Evolutionary conservation across 2,113 vertebrate species (phyloP), one percentile per base, ranked within the genome.

Genomic region (Apus apus): DNA sequence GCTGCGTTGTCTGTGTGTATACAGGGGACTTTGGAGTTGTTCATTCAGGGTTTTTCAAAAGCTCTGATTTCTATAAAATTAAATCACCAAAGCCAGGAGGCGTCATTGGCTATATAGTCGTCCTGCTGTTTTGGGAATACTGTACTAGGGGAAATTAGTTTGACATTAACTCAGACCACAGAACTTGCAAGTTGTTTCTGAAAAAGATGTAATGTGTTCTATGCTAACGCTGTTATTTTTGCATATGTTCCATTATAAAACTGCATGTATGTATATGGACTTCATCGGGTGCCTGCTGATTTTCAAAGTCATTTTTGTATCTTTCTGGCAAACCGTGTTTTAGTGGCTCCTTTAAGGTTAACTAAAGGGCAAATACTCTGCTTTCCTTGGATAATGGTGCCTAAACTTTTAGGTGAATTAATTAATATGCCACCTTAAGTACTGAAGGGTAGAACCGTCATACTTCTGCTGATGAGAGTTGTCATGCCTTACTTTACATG

Each of bases 91-190:
- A 75, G 70, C 72, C 87, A 67, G 68, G 79, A 94, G 61, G 65
- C 56, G 40, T 88, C 23, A 80, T 60, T 90, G 85, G 51, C 82
- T 93, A 2, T 67, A 23, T 43, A 84, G 79, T 80, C 5, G 11
- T 90, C 85, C 87, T 84, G 85, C 93, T 96, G 90, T 57, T 95
- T 77, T 61, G 82, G 86, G 85, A 91, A 40, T 88, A 75, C 78
- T 92, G 32, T 84, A 92, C 40, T 62, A 36, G 86, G 83, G 40
- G 93, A 95, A 92, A 94, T 94, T 77, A 93, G 64, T 91, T 93
- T 90, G 87, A 92, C 79, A 80, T 93, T 46, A 94, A 93, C 65
- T 88, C 65, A 90, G 76, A 56, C 43, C 68, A 54, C 94, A 92
- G 90, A 88, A 83, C 72, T 91, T 90, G 65, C 0, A 23, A 89